Conservation (phyloP, 2,797 vertebrate genomes). For the Ispidina lecontei region DNA sequence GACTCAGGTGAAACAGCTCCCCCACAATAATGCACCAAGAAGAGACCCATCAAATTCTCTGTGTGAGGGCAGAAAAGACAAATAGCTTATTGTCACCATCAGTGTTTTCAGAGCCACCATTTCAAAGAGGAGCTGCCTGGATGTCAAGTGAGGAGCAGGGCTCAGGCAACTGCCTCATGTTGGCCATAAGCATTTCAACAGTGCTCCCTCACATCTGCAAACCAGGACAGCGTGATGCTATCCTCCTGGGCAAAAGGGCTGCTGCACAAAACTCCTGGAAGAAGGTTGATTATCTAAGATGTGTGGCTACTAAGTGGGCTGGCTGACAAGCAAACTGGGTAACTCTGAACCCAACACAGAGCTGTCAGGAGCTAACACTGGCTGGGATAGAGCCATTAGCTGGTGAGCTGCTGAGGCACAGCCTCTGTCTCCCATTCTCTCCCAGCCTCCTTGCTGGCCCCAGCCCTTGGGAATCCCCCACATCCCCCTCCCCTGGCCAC, state of each 20-base stretch:
- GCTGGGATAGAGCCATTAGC: neutral
- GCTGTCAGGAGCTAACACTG: neutral
- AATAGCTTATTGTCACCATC: neutral
- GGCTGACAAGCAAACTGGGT: neutral
- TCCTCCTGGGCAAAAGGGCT: neutral
- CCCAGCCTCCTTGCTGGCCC: neutral
- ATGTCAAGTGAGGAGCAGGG: neutral
- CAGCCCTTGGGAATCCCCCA: neutral
- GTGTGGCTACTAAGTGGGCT: neutral
- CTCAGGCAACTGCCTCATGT: rapidly evolving
- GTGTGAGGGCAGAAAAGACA: rapidly evolving
- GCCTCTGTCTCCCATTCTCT: neutral
- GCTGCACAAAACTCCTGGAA: neutral
- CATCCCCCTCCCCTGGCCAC: neutral
- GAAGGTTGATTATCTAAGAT: neutral
- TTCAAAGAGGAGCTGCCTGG: neutral
- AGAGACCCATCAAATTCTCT: neutral
- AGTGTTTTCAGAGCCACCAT: neutral
- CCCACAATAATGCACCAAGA: neutral
- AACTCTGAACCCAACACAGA: neutral
- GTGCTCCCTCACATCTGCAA: neutral
- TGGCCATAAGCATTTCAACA: neutral
- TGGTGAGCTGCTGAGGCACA: neutral
- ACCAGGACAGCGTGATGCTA: rapidly evolving
- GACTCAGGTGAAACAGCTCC: neutral